Conservation (phyloP, 2,797 vertebrate genomes). For the Syndactyla subalaris region DNA sequence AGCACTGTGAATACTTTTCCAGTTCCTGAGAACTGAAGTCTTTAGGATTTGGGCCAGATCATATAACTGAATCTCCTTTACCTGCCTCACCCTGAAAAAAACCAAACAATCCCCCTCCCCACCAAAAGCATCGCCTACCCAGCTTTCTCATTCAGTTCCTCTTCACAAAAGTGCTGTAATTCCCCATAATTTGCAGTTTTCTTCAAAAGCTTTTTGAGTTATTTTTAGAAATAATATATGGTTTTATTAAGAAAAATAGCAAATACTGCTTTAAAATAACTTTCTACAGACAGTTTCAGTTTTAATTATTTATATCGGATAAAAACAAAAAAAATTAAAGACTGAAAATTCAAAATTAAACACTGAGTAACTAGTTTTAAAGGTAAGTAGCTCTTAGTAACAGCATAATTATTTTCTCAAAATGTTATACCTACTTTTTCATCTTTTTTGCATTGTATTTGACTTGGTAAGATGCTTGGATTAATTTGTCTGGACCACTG, state of each 20-base stretch:
- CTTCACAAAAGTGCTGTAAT: neutral
- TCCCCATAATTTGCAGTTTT: neutral
- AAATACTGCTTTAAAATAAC: neutral
- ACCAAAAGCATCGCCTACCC: neutral
- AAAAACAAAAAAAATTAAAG: neutral
- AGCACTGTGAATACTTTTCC: neutral
- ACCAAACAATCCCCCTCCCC: neutral
- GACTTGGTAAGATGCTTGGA: slow-evolving; percentile 95
- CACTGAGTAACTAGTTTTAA: neutral
- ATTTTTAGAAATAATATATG: neutral
- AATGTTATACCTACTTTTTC: slow-evolving; percentile 90
- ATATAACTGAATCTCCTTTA: neutral
- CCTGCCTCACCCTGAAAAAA: neutral
- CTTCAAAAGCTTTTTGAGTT: neutral
- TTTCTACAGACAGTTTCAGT: neutral
- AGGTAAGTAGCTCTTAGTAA: neutral
- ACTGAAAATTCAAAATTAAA: neutral
- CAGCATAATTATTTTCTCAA: slow-evolving; percentile 11
- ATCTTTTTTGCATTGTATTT: slow-evolving; percentile 99
- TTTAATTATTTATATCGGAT: neutral
- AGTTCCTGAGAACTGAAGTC: neutral
- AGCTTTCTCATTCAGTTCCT: neutral
- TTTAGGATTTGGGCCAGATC: neutral
- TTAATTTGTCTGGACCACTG: slow-evolving; percentile 94
- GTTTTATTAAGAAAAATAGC: neutral